Evolutionary conservation across 2,888 invertebrate species (phyloP).

Genomic region (Chironomus tentans): DNA sequence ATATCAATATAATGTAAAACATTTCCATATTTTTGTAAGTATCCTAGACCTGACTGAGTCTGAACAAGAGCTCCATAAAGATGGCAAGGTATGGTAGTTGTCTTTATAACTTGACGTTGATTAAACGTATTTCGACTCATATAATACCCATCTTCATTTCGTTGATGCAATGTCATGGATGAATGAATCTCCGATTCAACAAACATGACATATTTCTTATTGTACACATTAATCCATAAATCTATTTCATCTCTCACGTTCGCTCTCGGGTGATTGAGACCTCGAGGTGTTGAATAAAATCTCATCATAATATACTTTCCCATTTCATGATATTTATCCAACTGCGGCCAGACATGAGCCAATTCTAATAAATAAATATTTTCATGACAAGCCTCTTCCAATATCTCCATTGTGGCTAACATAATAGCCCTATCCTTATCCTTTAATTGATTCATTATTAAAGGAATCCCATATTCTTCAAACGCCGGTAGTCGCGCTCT

Average conservation of each 20-base stretch:
- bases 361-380: constrained; percentile 68
- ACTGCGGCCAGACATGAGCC: constrained; percentile 60
- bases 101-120: constrained; percentile 47
- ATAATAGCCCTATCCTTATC: constrained; percentile 75
- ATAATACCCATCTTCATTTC: constrained; percentile 68
- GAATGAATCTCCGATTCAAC: constrained; percentile 85
- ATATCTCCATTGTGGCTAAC: constrained; percentile 66
- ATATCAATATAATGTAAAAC: constrained; percentile 36
- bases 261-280: constrained; percentile 56
- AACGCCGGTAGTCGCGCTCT: constrained; percentile 63
- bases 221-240: constrained; percentile 67
- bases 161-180: constrained; percentile 72
- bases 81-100: constrained; percentile 53
- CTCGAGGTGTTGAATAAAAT: constrained; percentile 62
- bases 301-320: constrained; percentile 68
- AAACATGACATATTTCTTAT: constrained; percentile 75
- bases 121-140: constrained; percentile 52
- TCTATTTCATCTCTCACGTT: constrained; percentile 64
- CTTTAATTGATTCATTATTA: constrained; percentile 74
- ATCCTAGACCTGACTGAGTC: constrained; percentile 47
- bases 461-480: constrained; percentile 76
- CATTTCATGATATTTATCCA: constrained; percentile 60
- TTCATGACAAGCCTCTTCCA: constrained; percentile 90
- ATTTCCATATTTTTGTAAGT: constrained; percentile 38
- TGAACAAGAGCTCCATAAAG: constrained; percentile 74